Evolutionary conservation across 2,797 vertebrate species (phyloP).

Genomic region (Poeciliopsis gracilis): DNA sequence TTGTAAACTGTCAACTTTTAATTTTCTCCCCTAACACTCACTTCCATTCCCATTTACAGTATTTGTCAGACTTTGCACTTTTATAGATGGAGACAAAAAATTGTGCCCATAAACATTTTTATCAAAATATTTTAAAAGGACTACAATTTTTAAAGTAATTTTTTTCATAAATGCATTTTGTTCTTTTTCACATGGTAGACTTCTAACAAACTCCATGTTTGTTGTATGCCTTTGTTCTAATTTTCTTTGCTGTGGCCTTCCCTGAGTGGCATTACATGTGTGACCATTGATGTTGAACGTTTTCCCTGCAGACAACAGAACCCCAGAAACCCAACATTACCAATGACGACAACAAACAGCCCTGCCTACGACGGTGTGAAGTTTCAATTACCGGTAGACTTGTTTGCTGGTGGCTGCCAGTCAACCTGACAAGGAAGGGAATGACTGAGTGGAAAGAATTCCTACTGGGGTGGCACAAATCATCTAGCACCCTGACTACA

Average conservation of each 20-base stretch:
- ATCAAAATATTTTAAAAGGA: background rate
- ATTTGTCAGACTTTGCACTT: background rate
- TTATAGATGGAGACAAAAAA: background rate
- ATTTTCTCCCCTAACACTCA: background rate
- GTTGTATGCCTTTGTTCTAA: background rate
- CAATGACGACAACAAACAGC: slow-evolving; percentile 57
- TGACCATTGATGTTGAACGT: slow-evolving; percentile 63
- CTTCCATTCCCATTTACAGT: background rate
- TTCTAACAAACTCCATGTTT: slow-evolving; percentile 6
- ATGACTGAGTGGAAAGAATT: slow-evolving; percentile 47
- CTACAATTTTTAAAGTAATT: too few relatives aligned
- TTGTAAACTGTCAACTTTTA: slow-evolving; percentile 5
- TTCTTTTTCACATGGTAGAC: background rate
- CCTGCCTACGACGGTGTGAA: slow-evolving; percentile 55
- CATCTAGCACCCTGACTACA: background rate
- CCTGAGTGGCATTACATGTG: slow-evolving; percentile 71
- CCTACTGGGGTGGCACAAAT: slow-evolving; percentile 35
- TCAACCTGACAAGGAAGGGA: slow-evolving; percentile 54
- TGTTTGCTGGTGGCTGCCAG: slow-evolving; percentile 61
- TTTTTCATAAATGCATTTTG: background rate
- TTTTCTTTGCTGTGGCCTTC: slow-evolving; percentile 9
- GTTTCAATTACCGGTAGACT: slow-evolving; percentile 75
- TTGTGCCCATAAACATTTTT: background rate
- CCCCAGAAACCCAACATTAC: slow-evolving; percentile 57
- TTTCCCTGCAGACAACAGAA: slow-evolving; percentile 65